Evolutionary conservation across 1,140 invertebrate species (phyloP), one percentile per base, ranked within the genome.

Genomic region (Arctopsyche grandis): DNA sequence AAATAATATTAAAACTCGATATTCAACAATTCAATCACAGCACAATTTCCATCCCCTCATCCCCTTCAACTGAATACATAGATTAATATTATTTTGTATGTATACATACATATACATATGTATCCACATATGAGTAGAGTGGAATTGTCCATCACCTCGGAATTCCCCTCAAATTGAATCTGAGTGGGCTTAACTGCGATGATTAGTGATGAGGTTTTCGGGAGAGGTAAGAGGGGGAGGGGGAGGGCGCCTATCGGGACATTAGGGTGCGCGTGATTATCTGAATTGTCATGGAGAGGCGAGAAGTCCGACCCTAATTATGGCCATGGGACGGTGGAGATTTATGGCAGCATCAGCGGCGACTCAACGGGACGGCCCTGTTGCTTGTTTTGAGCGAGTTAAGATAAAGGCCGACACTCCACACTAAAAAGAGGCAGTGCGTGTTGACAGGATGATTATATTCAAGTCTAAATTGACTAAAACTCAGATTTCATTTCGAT

Each of bases 311-410:
- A 4, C 22, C 63, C 63, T 66, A 66, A 66, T 66, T 66, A 66
- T 26, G 63, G 24, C 63, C 63, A 66, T 14, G 63, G 63, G 60
- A 60, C 56, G 48, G 3, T 75, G 7, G 56, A 78, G 69, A 79
- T 79, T 79, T 79, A 79, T 75, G 60, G 19, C 78, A 16, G 70
- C 78, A 79, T 74, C 78, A 69, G 38, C 75, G 74, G 69, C 78
- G 74, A 60, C 21, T 80, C 66, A 82, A 24, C 81, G 56, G 77
- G 74, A 82, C 63, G 66, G 78, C 70, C 78, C 46, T 82, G 81
- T 82, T 80, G 66, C 81, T 79, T 79, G 80, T 81, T 81, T 71
- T 75, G 24, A 79, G 22, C 70, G 44, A 52, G 77, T 79, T 81
- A 80, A 80, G 79, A 80, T 80, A 80, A 80, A 38, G 26, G 26